phyloP scores from a whole-genome alignment of 2,797 vertebrate species.

The Perodicticus potto region DNA sequence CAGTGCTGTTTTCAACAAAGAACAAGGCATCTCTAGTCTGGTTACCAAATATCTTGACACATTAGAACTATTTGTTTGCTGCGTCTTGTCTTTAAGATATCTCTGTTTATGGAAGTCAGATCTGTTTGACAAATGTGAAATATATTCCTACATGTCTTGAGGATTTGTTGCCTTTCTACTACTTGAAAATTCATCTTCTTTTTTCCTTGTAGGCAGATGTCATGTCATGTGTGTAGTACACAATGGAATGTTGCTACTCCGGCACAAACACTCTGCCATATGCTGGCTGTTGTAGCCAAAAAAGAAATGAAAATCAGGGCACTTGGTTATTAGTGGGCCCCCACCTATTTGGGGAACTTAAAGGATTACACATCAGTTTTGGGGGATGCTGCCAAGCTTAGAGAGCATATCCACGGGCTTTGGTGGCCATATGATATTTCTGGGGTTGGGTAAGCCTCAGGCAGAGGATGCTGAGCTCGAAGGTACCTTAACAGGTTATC shows the following conservation, averaged over 20 bases:
- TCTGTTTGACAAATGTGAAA: constrained; percentile 67
- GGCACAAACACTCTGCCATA: not conserved
- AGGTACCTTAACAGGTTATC: not conserved
- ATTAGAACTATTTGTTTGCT: not conserved
- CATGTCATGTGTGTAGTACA: not conserved
- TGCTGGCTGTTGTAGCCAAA: not conserved
- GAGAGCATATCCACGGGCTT: constrained; percentile 22
- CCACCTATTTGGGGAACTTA: not conserved
- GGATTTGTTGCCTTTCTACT: constrained; percentile 21
- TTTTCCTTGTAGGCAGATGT: constrained; percentile 58
- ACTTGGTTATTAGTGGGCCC: not conserved
- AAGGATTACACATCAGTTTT: not conserved
- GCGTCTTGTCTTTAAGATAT: constrained; percentile 3
- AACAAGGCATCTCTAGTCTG: not conserved
- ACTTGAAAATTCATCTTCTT: constrained; percentile 55
- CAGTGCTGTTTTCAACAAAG: constrained; percentile 56
- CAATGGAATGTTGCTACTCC: not conserved
- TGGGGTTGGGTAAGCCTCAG: not conserved
- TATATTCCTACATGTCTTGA: constrained; percentile 40
- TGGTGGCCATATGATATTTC: not conserved
- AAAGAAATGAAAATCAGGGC: not conserved
- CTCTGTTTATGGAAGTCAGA: constrained; percentile 63
- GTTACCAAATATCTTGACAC: constrained; percentile 53
- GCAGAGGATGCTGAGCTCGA: not conserved
- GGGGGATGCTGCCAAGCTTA: not conserved